Evolutionary conservation across 2,797 vertebrate species (phyloP), one percentile per base, ranked within the genome.

Genomic region (Glossophaga mutica): DNA sequence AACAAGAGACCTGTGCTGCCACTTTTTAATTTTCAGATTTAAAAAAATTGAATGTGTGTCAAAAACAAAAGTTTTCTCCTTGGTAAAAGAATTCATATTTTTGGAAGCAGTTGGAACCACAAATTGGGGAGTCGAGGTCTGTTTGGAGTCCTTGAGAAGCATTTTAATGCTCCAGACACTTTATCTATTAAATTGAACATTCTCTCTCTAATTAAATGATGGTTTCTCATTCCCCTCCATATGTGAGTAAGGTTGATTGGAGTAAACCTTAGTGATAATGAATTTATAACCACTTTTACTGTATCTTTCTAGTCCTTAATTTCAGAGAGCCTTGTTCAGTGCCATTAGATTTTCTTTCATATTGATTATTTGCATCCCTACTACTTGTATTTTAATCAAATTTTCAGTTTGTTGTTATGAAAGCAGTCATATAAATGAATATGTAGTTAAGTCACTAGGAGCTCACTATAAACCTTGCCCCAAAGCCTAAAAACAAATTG

Each of bases 191-290:
- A 76, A 22, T 37, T 67, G 26, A 91, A 52, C 3, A 0, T 83
- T 76, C 39, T 84, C 15, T 68, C 16, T 57, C n/a, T 88, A 86
- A 94, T 93, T 88, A 94, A 88, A 46, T 85, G 65, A 92, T 71
- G 15, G 21, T 32, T 93, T 52, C 24, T 21, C 22, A n/a, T 48
- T 4, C 1, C 26, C 62, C 32, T 29, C 65, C 34, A 2, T 71
- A 77, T 46, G 71, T 83, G 19, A 62, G n/a, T 95, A 67, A 95
- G 89, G 6, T 93, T 85, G 82, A 50, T 57, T 34, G 87, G 68
- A 91, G 62, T 78, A 86, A 86, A 65, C 6, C 87, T 79, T 15
- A 86, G 29, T 84, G 87, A 68, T 79, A n/a, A 70, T 79, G 76
- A 85, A 29, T 87, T 92, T 52, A 46, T 89, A 22, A 5, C 15